These are phyloP conservation scores for Bactericera cockerelli DNA, from an alignment of 1,140 invertebrate genomes.

Conservation along the genomic window DNA sequence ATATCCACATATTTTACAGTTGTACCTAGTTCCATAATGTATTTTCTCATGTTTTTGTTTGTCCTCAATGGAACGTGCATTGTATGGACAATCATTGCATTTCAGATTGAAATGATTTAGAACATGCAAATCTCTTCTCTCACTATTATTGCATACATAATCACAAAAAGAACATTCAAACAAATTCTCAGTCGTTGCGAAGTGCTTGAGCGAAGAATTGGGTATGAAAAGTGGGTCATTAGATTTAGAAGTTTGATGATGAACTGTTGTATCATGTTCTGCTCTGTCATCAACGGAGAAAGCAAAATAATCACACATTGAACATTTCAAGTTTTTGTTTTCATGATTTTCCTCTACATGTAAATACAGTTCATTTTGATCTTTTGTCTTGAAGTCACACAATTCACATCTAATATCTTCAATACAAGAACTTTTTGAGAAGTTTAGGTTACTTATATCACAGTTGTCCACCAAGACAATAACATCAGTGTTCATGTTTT, in stretches of 20 bases:
- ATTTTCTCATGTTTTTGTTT: slow-evolving; percentile 1
- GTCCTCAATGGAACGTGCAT: not conserved
- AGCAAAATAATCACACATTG: slow-evolving; percentile 8
- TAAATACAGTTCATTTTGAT: not conserved
- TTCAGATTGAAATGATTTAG: slow-evolving; percentile 5
- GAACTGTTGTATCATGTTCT: too few species aligned
- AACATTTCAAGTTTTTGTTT: not conserved
- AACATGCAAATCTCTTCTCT: not conserved
- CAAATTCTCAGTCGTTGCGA: too few species aligned
- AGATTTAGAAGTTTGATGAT: too few species aligned
- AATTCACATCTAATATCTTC: not conserved
- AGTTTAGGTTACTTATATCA: too few species aligned
- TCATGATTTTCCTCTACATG: not conserved
- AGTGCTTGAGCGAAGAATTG: too few species aligned
- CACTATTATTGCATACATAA: not conserved
- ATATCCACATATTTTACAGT: not conserved
- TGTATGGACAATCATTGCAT: not conserved
- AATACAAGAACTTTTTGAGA: not conserved
- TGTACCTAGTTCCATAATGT: not conserved
- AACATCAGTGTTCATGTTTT: not conserved
- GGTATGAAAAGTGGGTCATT: too few species aligned
- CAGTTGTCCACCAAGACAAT: not conserved
- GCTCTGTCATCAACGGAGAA: not conserved
- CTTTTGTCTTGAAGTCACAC: not conserved
- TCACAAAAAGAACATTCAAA: not conserved